A percentile compares a stretch with the other conserved stretches of the same genome.
These are phyloP conservation scores for Indicator maculatus DNA, from an alignment of 2,113 vertebrate genomes.

Conservation along the genomic window DNA sequence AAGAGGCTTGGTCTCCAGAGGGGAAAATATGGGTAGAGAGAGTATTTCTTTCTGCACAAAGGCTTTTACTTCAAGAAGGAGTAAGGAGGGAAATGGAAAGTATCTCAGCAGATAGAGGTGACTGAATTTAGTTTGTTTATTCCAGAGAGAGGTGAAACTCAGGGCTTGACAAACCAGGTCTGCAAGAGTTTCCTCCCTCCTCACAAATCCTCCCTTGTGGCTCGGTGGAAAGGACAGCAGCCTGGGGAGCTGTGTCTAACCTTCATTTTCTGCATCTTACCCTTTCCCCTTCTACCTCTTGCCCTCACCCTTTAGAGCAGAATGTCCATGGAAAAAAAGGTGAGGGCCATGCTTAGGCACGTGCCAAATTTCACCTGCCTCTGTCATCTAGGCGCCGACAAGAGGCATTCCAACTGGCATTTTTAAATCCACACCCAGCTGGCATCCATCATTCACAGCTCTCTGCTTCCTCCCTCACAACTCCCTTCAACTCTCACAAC, in stretches of 20 bases:
- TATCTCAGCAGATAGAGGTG: constrained; percentile 10
- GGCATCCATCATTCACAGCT: neutral
- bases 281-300: neutral
- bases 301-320: neutral
- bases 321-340: neutral
- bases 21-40: neutral
- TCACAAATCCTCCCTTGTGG: neutral
- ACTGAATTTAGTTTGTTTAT: neutral
- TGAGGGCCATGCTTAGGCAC: neutral
- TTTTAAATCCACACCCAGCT: neutral
- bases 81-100: constrained; percentile 27
- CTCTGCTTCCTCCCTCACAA: neutral
- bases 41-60: neutral
- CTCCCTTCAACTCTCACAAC: neutral
- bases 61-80: neutral
- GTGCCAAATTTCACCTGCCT: neutral
- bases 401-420: neutral
- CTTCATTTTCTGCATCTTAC: neutral
- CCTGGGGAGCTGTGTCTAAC: neutral
- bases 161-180: neutral
- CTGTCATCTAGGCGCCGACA: neutral
- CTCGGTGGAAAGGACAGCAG: neutral
- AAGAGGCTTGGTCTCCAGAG: neutral
- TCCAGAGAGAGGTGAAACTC: neutral
- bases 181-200: neutral